Base-by-base conservation (phyloP, 2,113 vertebrate genomes). In the Nannobrachium achirus region DNA sequence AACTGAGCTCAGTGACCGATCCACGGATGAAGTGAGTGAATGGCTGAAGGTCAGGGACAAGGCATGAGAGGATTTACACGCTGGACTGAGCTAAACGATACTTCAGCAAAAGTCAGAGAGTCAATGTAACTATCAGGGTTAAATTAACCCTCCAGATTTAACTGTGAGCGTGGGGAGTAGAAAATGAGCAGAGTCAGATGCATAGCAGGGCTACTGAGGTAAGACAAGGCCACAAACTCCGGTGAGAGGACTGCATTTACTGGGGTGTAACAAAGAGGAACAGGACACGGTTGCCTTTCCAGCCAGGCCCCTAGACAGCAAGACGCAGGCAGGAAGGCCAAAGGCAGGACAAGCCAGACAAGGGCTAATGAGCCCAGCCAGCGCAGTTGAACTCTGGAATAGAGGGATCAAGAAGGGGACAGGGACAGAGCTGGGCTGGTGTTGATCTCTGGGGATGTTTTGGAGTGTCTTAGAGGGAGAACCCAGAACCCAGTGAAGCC, bases 401-500 rank as follows among this genome's bases (percentile, higher is more conserved):
- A 6, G 16, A 13, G n/a, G 57, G 68, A 20, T 10, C 52, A 46
- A 64, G 33, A 63, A 62, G 63, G 59, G 66, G 70, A 75, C 72
- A 63, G 62, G 63, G 73, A 65, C 56, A 70, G 50, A 11, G 10
- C 58, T 72, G 53, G 58, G 63, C 25, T 33, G 25, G 25, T 4
- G 25, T 33, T 33, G 74, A 40, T n/a, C 39, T 19, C 39, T 44
- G 33, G 25, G 53, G 64, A 40, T 61, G 70, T 65, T 41, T 58
- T 71, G 60, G 58, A 70, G 10, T 10, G 48, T 56, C 49, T 59
- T 69, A 6, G 33, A 74, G 20, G 10, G 70, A 73, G 58, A 63
- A 75, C 59, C 52, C 19, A 74, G 67, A 82, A 39, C 65, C 60
- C 15, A 56, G 79, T 72, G 38, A 14, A 40, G n/a, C n/a, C 15